Percentiles rank a stretch among this genome's conserved stretches.
These are phyloP conservation scores for Silurus glanis DNA, from an alignment of 2,113 vertebrate genomes.

Conservation along the genomic window DNA sequence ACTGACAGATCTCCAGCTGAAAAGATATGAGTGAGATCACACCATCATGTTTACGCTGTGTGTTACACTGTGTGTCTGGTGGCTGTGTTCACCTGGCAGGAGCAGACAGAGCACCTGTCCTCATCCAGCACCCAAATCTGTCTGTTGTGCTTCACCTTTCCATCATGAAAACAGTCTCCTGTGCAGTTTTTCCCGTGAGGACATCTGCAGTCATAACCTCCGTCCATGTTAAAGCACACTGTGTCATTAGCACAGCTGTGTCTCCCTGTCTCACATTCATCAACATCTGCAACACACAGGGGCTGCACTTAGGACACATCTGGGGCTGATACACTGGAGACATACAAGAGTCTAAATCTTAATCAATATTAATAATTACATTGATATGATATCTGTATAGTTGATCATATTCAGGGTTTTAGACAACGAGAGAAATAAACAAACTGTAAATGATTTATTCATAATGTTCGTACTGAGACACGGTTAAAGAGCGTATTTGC, in stretches of 20 bases:
- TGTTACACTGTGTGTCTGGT: neutral
- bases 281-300: slow-evolving; percentile 80
- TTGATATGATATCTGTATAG: neutral
- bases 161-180: slow-evolving; percentile 91
- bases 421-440: neutral
- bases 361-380: neutral
- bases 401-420: neutral
- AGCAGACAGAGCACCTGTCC: slow-evolving; percentile 95
- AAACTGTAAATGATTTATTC: too few species aligned
- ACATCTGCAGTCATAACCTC: slow-evolving; percentile 96
- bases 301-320: neutral
- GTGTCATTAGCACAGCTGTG: slow-evolving; percentile 97
- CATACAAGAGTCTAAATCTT: neutral
- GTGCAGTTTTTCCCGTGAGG: slow-evolving; percentile 97
- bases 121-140: slow-evolving; percentile 98
- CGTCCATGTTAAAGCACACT: slow-evolving; percentile 97
- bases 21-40: neutral
- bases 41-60: neutral
- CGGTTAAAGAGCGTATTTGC: neutral
- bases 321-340: neutral
- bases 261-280: slow-evolving; percentile 91
- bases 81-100: slow-evolving; percentile 81
- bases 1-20: neutral
- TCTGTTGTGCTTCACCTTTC: slow-evolving; percentile 92
- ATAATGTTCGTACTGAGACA: neutral